Evolutionary conservation across 2,797 vertebrate species (phyloP).

Genomic region (Scyliorhinus canicula): DNA sequence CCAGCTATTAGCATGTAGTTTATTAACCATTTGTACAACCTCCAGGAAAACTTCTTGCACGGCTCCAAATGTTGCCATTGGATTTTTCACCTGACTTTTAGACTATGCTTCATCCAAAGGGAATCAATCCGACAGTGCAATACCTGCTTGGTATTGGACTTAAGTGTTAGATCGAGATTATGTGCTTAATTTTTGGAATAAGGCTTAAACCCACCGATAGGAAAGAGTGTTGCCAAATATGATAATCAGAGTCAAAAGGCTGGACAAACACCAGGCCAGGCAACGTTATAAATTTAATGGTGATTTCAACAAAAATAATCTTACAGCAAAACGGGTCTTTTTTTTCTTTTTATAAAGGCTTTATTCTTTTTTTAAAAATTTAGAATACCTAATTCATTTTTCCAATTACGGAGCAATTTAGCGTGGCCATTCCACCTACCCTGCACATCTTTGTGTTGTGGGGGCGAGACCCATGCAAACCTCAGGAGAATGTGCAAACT

Average conservation of each 20-base stretch:
- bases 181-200: neutral
- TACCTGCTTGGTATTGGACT: neutral
- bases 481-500: too few relatives aligned
- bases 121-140: neutral
- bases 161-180: neutral
- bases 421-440: too few relatives aligned
- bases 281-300: neutral
- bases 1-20: too few relatives aligned
- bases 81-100: neutral
- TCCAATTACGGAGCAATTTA: too few relatives aligned
- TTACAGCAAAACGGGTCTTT: neutral
- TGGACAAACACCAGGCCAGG: neutral
- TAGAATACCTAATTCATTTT: too few relatives aligned
- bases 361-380: too few relatives aligned
- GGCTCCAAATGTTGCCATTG: neutral
- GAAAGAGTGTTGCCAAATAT: neutral
- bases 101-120: neutral
- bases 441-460: too few relatives aligned
- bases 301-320: neutral
- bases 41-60: neutral
- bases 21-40: neutral
- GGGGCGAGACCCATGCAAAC: too few relatives aligned
- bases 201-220: neutral
- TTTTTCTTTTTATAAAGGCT: neutral
- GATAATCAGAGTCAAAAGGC: neutral